Percentiles rank a stretch among this genome's conserved stretches.
These are phyloP conservation scores for Girardinus metallicus DNA, from an alignment of 2,797 vertebrate species.

Conservation along the genomic window DNA sequence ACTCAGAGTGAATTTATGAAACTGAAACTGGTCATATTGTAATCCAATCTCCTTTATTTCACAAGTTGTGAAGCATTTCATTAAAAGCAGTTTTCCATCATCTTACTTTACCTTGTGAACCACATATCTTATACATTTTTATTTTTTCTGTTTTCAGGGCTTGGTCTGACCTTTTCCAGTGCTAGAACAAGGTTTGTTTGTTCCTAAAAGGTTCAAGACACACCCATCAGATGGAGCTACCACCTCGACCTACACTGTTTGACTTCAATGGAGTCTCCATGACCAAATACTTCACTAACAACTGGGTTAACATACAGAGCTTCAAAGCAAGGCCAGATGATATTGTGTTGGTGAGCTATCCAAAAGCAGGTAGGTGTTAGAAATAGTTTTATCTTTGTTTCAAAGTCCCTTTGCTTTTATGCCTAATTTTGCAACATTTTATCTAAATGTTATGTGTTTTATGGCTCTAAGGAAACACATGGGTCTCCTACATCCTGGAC, in stretches of 20 bases:
- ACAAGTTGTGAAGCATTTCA: neutral
- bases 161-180: neutral
- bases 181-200: neutral
- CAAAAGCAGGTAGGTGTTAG: conserved; percentile 70
- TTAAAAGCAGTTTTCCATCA: neutral
- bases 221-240: conserved; percentile 30
- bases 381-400: neutral
- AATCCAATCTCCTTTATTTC: neutral
- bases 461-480: conserved; percentile 25
- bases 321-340: conserved; percentile 75
- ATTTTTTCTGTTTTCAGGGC: neutral
- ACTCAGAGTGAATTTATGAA: neutral
- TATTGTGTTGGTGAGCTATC: conserved; percentile 73
- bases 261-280: conserved; percentile 74
- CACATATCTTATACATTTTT: neutral
- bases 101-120: neutral
- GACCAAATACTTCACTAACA: conserved; percentile 66
- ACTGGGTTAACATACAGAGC: conserved; percentile 74
- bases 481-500: conserved; percentile 39
- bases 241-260: conserved; percentile 52
- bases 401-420: neutral
- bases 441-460: neutral
- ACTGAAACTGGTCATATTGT: neutral
- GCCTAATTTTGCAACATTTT: neutral
- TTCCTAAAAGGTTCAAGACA: neutral